A percentile compares a stretch with the other conserved stretches of the same genome.
These are phyloP conservation scores for Lasioglossum zephyrum DNA, from an alignment of 2,888 invertebrate genomes.

Conservation along the genomic window DNA sequence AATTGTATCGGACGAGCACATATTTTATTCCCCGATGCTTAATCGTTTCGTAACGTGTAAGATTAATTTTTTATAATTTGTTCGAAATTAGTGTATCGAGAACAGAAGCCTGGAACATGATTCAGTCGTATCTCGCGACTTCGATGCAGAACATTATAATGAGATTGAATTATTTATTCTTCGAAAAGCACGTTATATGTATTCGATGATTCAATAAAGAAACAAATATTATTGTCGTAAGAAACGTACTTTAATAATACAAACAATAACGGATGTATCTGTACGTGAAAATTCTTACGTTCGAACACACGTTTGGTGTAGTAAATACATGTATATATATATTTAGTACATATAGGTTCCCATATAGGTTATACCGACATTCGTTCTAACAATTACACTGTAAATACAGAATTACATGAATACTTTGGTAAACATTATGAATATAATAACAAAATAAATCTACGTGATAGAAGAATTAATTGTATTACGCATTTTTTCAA, in stretches of 20 bases:
- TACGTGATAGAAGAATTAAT: neutral
- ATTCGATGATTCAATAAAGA: neutral
- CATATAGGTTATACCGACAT: slow-evolving; percentile 37
- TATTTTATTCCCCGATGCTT: neutral
- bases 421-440: neutral
- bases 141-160: neutral
- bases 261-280: slow-evolving; percentile 15
- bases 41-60: neutral
- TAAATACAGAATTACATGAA: neutral
- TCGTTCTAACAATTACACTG: neutral
- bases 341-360: neutral
- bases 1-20: neutral
- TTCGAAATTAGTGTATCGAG: neutral
- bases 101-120: neutral
- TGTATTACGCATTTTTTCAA: neutral
- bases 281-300: slow-evolving; percentile 1
- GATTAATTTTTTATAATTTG: slow-evolving; percentile 14
- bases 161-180: slow-evolving; percentile 14
- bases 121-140: neutral
- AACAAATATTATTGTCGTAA: neutral
- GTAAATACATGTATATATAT: slow-evolving; percentile 24
- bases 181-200: neutral
- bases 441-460: neutral
- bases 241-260: slow-evolving; percentile 6
- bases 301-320: slow-evolving; percentile 21